These are phyloP conservation scores for Chamaedrilus cognettii DNA, from an alignment of 2,888 invertebrate species.

Conservation along the genomic window DNA sequence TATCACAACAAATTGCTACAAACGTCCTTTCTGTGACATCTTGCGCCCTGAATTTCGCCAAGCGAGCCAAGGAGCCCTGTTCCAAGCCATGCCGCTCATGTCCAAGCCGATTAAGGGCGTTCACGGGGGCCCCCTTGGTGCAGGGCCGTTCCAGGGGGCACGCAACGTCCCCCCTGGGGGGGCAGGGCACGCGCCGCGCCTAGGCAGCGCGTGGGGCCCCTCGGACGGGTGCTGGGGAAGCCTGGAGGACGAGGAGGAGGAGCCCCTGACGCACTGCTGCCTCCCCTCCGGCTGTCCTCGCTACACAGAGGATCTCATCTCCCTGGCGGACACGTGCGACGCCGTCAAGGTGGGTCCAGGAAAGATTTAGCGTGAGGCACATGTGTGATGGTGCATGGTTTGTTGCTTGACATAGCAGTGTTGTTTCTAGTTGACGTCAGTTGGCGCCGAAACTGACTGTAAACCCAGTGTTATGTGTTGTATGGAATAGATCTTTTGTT, in stretches of 20 bases:
- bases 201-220: background rate
- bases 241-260: slow-evolving; percentile 12
- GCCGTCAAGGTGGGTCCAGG: slow-evolving; percentile 85
- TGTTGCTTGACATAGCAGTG: too few species aligned
- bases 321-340: slow-evolving; percentile 50
- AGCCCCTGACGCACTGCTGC: slow-evolving; percentile 28
- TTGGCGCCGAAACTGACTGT: too few species aligned
- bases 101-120: background rate
- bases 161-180: too few species aligned
- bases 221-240: background rate
- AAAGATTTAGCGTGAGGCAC: background rate
- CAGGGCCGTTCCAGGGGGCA: too few species aligned
- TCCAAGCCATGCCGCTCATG: background rate
- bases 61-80: too few species aligned
- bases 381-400: background rate
- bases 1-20: too few species aligned
- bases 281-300: slow-evolving; percentile 31
- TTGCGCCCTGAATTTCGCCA: too few species aligned
- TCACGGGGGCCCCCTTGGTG: background rate
- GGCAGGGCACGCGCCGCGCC: background rate
- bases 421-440: too few species aligned
- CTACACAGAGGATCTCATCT: slow-evolving; percentile 25
- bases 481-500: too few species aligned
- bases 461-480: too few species aligned
- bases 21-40: too few species aligned